Percentiles rank a stretch among this genome's conserved stretches.
These are phyloP conservation scores for Agonopterix subpropinquella DNA, from an alignment of 2,888 invertebrate species.

Conservation along the genomic window DNA sequence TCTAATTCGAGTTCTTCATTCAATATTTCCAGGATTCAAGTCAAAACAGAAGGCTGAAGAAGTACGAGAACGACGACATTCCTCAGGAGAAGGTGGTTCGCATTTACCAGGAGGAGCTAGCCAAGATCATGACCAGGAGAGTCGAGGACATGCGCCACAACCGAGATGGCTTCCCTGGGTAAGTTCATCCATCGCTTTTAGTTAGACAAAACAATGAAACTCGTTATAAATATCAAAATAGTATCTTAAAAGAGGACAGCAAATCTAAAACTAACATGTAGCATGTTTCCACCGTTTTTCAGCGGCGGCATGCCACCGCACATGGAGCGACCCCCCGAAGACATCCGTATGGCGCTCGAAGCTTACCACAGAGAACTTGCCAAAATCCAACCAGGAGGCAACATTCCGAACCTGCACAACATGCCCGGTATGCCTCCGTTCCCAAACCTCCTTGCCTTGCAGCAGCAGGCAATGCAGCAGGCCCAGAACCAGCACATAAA, in stretches of 20 bases:
- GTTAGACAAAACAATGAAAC: neutral
- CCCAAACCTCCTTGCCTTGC: constrained; percentile 83
- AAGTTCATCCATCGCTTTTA: constrained; percentile 32
- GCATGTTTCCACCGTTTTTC: constrained; percentile 91
- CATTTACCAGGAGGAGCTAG: constrained; percentile 96
- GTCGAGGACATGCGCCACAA: constrained; percentile 84
- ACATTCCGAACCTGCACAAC: constrained; percentile 74
- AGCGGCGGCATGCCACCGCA: constrained; percentile 81
- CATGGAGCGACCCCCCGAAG: constrained; percentile 81
- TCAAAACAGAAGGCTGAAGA: constrained; percentile 85
- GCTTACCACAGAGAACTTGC: constrained; percentile 95
- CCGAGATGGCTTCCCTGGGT: constrained; percentile 88
- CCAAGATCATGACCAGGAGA: constrained; percentile 91
- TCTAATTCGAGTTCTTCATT: too few relatives aligned
- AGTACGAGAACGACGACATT: constrained; percentile 95
- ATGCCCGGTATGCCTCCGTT: constrained; percentile 75
- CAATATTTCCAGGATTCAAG: constrained; percentile 71
- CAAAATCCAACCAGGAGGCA: constrained; percentile 84
- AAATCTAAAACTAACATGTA: constrained; percentile 78
- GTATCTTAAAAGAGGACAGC: constrained; percentile 56
- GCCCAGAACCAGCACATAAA: constrained; percentile 75
- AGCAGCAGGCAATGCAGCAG: constrained; percentile 77
- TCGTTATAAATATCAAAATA: neutral
- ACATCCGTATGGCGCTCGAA: constrained; percentile 91
- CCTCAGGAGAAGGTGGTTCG: constrained; percentile 96